Conservation (phyloP, 2,888 invertebrate species). For the Linnaemya vulpina region DNA sequence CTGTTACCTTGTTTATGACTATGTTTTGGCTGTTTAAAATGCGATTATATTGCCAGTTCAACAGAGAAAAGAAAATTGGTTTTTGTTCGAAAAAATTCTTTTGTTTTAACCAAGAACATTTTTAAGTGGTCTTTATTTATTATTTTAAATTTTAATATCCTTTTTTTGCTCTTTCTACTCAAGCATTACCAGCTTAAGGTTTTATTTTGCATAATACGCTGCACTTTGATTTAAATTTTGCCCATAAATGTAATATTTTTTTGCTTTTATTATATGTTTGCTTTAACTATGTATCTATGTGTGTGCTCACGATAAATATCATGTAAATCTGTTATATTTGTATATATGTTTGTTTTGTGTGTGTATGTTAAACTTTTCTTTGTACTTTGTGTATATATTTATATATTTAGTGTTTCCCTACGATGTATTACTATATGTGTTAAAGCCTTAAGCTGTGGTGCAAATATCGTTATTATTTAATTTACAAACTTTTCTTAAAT, state of each 20-base stretch:
- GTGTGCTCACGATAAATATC: constrained; percentile 52
- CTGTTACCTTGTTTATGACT: constrained; percentile 37
- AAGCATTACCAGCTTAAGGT: constrained; percentile 66
- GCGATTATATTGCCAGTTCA: constrained; percentile 26
- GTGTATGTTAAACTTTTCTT: constrained; percentile 14
- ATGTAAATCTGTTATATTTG: constrained; percentile 44
- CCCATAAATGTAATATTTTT: constrained; percentile 35
- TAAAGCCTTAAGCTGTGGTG: constrained; percentile 68
- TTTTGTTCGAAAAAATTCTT: constrained; percentile 71
- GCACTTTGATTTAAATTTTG: constrained; percentile 45
- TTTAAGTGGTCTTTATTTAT: constrained; percentile 54
- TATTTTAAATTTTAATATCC: constrained; percentile 58
- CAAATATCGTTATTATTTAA: constrained; percentile 27
- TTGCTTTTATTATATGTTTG: constrained; percentile 26
- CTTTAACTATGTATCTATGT: constrained; percentile 29
- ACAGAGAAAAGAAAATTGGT: constrained; percentile 62
- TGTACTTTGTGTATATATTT: constrained; percentile 44
- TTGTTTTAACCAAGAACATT: constrained; percentile 74
- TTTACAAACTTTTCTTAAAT: constrained; percentile 40
- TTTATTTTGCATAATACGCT: constrained; percentile 46
- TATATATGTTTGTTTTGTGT: constrained; percentile 39
- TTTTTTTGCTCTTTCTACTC: constrained; percentile 23
- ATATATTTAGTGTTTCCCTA: constrained; percentile 6
- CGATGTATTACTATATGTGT: constrained; percentile 16
- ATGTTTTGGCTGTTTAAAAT: constrained; percentile 45